phyloP scores from a whole-genome alignment of 1,140 invertebrate species.

The Philotrypesis tridentata region DNA sequence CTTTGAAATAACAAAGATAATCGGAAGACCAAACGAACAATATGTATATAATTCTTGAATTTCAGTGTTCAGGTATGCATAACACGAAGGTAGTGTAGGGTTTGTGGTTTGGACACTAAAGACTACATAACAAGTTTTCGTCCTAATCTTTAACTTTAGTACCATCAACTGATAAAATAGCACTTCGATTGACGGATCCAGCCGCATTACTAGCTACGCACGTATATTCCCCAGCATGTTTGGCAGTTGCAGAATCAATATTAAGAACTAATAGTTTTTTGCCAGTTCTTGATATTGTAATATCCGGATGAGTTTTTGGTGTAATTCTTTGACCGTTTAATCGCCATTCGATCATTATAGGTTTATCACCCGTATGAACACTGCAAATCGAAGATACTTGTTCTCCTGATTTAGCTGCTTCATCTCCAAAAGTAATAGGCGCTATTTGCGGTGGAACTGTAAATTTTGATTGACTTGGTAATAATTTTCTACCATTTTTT shows the following conservation, averaged over 20 bases:
- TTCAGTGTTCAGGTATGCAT: neutral
- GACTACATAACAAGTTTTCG: neutral
- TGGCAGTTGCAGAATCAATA: constrained; percentile 79
- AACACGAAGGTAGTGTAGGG: neutral
- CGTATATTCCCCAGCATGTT: constrained; percentile 83
- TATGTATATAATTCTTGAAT: neutral
- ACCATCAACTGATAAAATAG: constrained; percentile 24
- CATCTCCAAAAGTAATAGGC: constrained; percentile 84
- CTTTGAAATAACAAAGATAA: neutral
- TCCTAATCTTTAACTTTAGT: neutral
- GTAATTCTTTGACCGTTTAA: constrained; percentile 66
- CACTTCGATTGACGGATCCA: neutral
- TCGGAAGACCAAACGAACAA: neutral
- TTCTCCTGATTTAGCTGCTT: constrained; percentile 83
- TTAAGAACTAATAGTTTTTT: constrained; percentile 76
- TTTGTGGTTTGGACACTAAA: neutral
- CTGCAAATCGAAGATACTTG: constrained; percentile 82
- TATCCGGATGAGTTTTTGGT: constrained; percentile 70
- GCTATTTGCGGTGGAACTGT: constrained; percentile 85
- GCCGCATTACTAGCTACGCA: constrained; percentile 74
- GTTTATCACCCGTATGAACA: constrained; percentile 87
- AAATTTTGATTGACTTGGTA: constrained; percentile 47
- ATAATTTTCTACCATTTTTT: neutral
- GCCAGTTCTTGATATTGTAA: constrained; percentile 78
- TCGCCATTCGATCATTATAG: constrained; percentile 84